Evolutionary conservation across 1,140 invertebrate species (phyloP), one percentile per base, ranked within the genome.

Genomic region (Sipha flava): DNA sequence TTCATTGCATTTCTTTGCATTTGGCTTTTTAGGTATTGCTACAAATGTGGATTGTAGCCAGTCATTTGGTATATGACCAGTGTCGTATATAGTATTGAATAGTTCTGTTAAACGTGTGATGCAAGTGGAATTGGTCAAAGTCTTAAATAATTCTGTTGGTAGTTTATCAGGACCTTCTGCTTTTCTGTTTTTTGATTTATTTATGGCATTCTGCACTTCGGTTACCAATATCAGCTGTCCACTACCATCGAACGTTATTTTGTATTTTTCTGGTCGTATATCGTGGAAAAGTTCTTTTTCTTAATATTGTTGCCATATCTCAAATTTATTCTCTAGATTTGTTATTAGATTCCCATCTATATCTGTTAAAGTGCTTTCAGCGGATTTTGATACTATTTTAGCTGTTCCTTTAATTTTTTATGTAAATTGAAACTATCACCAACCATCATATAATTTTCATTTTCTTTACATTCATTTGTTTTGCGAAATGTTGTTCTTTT

Each of bases 391-490:
- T n/a, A 31, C 12, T 40, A 29, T 80, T 40, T 47, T 59, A 37
- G 81, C 57, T 26, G 81, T n/a, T 66, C 81, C 81, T 57, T 80
- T 80, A 45, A 81, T 72, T 54, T 79, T 66, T 82, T 79, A 81
- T 79, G 45, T 81, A 49, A 37, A 54, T 81, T 81, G 79, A 79
- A 77, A 79, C 34, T 37, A 66, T 81, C 81, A 57, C 79, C 40
- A 23, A 72, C 54, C 29, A 43, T 59, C 43, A 68, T 47, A 31
- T 80, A 37, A 21, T 72, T 16, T 64, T 80, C 79, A 18, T 80
- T 81, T 52, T 81, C 37, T 34, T 80, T 26, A 80, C 79, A 81
- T 59, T 80, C 21, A 29, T n/a, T n/a, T n/a, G n/a, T n/a, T 31
- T 34, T n/a, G n/a, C n/a, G n/a, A n/a, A n/a, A n/a, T n/a, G n/a